These are phyloP conservation scores for Drosophila robusta DNA, from an alignment of 2,888 invertebrate genomes.

Conservation along the genomic window DNA sequence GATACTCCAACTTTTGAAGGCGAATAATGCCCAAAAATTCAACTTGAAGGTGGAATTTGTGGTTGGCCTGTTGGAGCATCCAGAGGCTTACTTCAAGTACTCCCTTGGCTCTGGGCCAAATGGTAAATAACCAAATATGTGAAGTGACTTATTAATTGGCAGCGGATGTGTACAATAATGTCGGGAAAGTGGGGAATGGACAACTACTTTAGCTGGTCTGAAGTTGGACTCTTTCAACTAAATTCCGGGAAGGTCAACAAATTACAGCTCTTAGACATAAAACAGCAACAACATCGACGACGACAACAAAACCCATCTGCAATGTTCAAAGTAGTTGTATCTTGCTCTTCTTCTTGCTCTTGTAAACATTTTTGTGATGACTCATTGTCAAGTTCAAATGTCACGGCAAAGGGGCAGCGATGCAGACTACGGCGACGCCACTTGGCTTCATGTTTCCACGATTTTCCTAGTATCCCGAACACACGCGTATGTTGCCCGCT, in stretches of 20 bases:
- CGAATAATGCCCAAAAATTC: constrained; percentile 17
- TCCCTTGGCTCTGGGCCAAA: constrained; percentile 13
- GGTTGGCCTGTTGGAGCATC: background rate
- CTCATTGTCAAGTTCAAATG: constrained; percentile 73
- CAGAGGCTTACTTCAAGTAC: constrained; percentile 11
- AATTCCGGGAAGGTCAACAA: constrained; percentile 61
- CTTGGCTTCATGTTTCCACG: constrained; percentile 57
- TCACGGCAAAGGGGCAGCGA: constrained; percentile 39
- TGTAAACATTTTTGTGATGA: constrained; percentile 60
- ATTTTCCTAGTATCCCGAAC: constrained; percentile 47
- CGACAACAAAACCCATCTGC: constrained; percentile 18
- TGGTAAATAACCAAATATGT: constrained; percentile 45
- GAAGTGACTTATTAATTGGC: constrained; percentile 58
- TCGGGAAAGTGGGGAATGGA: background rate
- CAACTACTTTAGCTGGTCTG: constrained; percentile 13
- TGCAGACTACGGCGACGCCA: constrained; percentile 30
- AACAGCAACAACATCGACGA: constrained; percentile 11
- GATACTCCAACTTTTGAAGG: constrained; percentile 4
- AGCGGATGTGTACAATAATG: constrained; percentile 41
- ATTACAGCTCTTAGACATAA: constrained; percentile 26
- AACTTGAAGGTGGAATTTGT: background rate
- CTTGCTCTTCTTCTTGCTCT: constrained; percentile 13
- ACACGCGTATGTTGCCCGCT: constrained; percentile 19
- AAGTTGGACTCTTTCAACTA: constrained; percentile 11
- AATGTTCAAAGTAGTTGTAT: constrained; percentile 33